Percentiles rank a stretch among this genome's conserved stretches.
Evolutionary conservation across 2,888 invertebrate genomes (phyloP).

Genomic region (Argyra leucocephala): DNA sequence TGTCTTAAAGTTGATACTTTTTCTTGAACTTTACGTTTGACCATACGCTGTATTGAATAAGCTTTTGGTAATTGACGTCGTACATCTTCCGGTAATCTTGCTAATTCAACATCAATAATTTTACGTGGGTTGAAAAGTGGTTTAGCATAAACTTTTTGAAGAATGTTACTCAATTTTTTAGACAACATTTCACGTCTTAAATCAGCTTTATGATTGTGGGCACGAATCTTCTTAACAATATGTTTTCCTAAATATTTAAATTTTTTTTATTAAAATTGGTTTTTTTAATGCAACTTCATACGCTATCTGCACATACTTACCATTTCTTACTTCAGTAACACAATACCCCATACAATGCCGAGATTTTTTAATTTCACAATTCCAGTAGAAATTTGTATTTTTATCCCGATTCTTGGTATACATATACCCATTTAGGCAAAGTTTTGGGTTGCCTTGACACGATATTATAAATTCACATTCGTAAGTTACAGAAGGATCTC

Average conservation of each 20-base stretch:
- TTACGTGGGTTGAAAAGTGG: background rate
- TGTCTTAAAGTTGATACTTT: background rate
- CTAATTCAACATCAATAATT: background rate
- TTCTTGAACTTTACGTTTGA: background rate
- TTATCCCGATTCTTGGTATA: background rate
- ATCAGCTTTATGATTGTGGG: constrained; percentile 5
- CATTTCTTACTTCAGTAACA: background rate
- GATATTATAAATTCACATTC: constrained; percentile 5
- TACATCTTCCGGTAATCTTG: background rate
- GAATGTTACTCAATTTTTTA: background rate
- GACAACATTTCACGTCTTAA: background rate
- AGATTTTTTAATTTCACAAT: constrained; percentile 7
- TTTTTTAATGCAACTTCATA: background rate
- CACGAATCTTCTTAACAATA: background rate
- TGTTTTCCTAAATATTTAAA: constrained; percentile 7
- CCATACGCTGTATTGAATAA: background rate
- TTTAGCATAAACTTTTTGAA: background rate
- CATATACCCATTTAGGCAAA: constrained; percentile 7
- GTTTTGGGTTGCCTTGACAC: constrained; percentile 8
- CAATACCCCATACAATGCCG: background rate
- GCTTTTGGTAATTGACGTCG: background rate
- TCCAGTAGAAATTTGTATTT: constrained; percentile 8
- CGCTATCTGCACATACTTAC: background rate
- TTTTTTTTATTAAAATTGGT: background rate
- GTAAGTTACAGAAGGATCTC: background rate